Evolutionary conservation across 2,888 invertebrate genomes (phyloP).

Genomic region (Ditula angustiorana): DNA sequence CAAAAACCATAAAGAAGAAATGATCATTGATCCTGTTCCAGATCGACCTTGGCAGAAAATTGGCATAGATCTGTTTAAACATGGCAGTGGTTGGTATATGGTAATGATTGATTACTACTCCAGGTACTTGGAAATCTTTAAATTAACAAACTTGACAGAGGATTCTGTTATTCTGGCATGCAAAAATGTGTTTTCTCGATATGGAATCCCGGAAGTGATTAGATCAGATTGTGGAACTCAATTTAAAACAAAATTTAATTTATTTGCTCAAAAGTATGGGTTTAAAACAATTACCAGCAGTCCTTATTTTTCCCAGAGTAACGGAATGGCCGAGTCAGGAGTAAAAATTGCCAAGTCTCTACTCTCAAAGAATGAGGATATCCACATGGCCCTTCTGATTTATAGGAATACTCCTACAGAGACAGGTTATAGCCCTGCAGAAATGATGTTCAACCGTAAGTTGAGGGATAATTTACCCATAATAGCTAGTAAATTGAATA

Average conservation of each 20-base stretch:
- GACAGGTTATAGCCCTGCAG: slow-evolving; percentile 23
- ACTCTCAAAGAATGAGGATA: slow-evolving; percentile 28
- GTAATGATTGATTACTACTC: slow-evolving; percentile 37
- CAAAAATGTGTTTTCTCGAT: slow-evolving; percentile 29
- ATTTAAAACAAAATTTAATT: slow-evolving; percentile 28
- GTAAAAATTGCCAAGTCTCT: slow-evolving; percentile 26
- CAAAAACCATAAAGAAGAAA: slow-evolving; percentile 1
- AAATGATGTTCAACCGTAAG: slow-evolving; percentile 15
- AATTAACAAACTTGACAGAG: slow-evolving; percentile 21
- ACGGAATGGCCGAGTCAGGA: slow-evolving; percentile 30
- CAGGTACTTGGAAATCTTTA: too few relatives aligned
- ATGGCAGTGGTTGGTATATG: slow-evolving; percentile 17
- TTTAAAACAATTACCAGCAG: slow-evolving; percentile 30
- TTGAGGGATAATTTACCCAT: slow-evolving; percentile 1
- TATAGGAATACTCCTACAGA: slow-evolving; percentile 28
- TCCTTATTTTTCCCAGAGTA: slow-evolving; percentile 32
- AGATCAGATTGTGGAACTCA: slow-evolving; percentile 32
- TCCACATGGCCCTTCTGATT: slow-evolving; percentile 23
- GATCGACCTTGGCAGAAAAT: slow-evolving; percentile 33
- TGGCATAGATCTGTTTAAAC: slow-evolving; percentile 33
- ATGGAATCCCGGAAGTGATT: slow-evolving; percentile 27
- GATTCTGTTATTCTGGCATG: slow-evolving; percentile 2
- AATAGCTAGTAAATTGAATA: neutral
- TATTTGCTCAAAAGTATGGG: too few relatives aligned
- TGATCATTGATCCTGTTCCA: slow-evolving; percentile 3